These are phyloP conservation scores for Bombus sylvicola DNA, from an alignment of 1,140 invertebrate genomes.

Conservation along the genomic window DNA sequence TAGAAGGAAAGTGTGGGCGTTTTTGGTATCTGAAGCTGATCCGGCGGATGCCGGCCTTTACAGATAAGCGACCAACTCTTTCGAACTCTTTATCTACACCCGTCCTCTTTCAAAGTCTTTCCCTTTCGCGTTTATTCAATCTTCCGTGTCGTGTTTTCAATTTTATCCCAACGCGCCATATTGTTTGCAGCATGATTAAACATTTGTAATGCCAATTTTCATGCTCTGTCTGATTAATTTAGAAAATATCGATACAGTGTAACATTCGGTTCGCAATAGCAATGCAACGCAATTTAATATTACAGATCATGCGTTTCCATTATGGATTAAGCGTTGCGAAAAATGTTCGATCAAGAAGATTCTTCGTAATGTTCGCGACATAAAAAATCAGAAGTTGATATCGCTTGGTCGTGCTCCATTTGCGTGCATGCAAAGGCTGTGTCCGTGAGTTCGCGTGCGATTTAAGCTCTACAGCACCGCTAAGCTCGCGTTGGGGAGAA, in stretches of 20 bases:
- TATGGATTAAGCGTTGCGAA: not conserved
- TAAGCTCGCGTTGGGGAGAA: conserved; percentile 74
- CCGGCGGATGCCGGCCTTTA: conserved; percentile 80
- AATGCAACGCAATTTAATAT: not conserved
- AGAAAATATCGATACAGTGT: not conserved
- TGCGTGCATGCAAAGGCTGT: conserved; percentile 36
- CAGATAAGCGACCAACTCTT: conserved; percentile 80
- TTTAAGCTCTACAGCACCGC: conserved; percentile 72
- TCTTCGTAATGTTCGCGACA: not conserved
- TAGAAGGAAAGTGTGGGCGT: conserved; percentile 80
- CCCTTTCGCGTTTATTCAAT: conserved; percentile 36
- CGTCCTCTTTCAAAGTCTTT: conserved; percentile 12
- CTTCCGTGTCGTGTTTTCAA: not conserved
- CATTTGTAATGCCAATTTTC: not conserved
- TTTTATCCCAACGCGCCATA: not conserved
- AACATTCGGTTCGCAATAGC: not conserved
- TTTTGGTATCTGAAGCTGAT: conserved; percentile 79
- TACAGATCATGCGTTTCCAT: not conserved
- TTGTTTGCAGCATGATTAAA: not conserved
- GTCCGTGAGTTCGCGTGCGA: conserved; percentile 74
- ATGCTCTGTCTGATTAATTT: not conserved
- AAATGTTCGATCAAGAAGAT: not conserved
- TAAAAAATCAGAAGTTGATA: not conserved
- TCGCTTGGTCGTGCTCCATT: not conserved
- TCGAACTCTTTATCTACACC: conserved; percentile 78